A percentile compares a stretch with the other conserved stretches of the same genome.
These are phyloP conservation scores for Luehdorfia chinensis DNA, from an alignment of 1,140 invertebrate genomes.

Conservation along the genomic window DNA sequence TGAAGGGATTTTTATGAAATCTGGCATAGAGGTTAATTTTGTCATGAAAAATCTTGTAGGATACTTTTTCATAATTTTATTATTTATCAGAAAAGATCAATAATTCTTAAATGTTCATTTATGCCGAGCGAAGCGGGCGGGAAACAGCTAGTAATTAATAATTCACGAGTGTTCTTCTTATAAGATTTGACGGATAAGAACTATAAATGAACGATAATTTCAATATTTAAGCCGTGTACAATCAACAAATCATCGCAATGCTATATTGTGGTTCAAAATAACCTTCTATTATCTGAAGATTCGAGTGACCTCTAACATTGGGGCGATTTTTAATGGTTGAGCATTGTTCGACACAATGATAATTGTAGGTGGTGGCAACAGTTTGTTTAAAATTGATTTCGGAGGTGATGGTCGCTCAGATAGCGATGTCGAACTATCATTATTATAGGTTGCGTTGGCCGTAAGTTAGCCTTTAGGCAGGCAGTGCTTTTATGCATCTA, in stretches of 20 bases:
- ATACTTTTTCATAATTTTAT: no score
- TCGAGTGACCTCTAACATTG: constrained; percentile 60
- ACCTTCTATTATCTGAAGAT: constrained; percentile 50
- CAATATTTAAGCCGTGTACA: constrained; percentile 66
- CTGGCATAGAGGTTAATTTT: no score
- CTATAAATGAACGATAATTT: constrained; percentile 69
- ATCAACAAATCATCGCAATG: constrained; percentile 70
- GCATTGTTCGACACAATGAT: constrained; percentile 61
- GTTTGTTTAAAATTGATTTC: constrained; percentile 75
- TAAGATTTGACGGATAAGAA: no score
- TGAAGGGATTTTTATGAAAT: no score
- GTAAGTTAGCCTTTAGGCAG: constrained; percentile 16
- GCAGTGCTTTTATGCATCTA: constrained; percentile 18
- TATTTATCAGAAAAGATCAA: no score
- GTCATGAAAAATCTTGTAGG: no score
- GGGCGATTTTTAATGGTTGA: constrained; percentile 43
- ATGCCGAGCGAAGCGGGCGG: no score
- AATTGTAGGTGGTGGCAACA: constrained; percentile 65
- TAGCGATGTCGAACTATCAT: constrained; percentile 46
- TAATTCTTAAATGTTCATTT: no score
- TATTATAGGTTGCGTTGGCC: constrained; percentile 50
- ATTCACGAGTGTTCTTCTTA: no score
- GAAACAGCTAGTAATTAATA: no score
- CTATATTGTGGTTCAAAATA: constrained; percentile 62
- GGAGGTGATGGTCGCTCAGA: constrained; percentile 52